phyloP scores from a whole-genome alignment of 1,140 invertebrate species.

The Leptinotarsa lineolata region DNA sequence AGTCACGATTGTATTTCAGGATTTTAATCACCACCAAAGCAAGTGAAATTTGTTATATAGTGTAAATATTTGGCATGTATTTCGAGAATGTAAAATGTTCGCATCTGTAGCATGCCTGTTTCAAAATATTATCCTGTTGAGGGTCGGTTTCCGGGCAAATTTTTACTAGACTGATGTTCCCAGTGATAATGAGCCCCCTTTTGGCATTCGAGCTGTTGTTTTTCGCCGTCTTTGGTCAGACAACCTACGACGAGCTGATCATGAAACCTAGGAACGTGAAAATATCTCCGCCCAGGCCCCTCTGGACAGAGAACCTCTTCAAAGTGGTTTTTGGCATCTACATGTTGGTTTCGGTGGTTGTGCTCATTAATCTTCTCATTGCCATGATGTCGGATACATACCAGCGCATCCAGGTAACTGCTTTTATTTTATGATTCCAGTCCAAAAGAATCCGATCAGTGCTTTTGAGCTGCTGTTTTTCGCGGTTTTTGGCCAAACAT shows the following conservation, averaged over 20 bases:
- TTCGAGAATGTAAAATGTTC: conserved; percentile 24
- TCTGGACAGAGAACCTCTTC: conserved; percentile 80
- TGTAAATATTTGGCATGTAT: conserved; percentile 68
- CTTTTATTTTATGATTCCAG: conserved; percentile 71
- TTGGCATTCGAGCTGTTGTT: conserved; percentile 95
- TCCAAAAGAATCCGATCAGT: conserved; percentile 77
- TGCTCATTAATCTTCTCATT: conserved; percentile 97
- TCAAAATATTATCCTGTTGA: conserved; percentile 5
- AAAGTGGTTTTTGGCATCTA: conserved; percentile 92
- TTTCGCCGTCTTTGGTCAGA: conserved; percentile 97
- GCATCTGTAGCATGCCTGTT: conserved; percentile 27
- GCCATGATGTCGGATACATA: conserved; percentile 99
- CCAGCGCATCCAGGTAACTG: conserved; percentile 89
- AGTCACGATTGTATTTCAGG: too few relatives aligned
- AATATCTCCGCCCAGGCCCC: conserved; percentile 57
- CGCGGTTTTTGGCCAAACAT: conserved; percentile 96
- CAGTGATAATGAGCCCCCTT: conserved; percentile 83
- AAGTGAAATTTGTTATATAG: too few relatives aligned
- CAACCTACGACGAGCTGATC: conserved; percentile 83
- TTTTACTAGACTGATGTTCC: conserved; percentile 35
- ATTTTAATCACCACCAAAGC: too few relatives aligned
- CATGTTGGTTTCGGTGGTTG: conserved; percentile 96
- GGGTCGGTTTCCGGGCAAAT: background rate
- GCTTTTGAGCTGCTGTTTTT: conserved; percentile 98
- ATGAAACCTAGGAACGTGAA: conserved; percentile 58